Percentiles rank a stretch among this genome's conserved stretches.
phyloP scores from a whole-genome alignment of 2,113 vertebrate genomes.

The Chlamydotis undulata region DNA sequence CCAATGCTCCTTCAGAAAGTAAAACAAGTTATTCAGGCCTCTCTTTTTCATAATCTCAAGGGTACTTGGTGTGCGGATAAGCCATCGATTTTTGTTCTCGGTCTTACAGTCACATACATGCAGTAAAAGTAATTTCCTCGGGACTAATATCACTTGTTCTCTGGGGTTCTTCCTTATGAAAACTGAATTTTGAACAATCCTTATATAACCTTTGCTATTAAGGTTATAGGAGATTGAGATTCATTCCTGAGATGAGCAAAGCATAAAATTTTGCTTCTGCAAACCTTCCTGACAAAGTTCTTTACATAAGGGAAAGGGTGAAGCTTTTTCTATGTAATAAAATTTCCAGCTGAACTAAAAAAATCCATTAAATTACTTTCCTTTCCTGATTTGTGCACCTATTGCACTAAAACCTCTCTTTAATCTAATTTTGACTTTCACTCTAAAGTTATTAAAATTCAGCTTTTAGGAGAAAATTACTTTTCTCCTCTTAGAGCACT shows the following conservation, averaged over 20 bases:
- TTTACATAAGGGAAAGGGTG: background rate
- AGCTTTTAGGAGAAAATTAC: background rate
- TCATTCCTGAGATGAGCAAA: constrained; percentile 21
- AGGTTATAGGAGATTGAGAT: constrained; percentile 37
- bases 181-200: constrained; percentile 57
- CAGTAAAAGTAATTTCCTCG: constrained; percentile 63
- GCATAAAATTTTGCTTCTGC: background rate
- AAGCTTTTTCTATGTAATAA: background rate
- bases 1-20: constrained; percentile 18
- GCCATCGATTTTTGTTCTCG: constrained; percentile 62
- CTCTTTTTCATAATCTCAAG: constrained; percentile 57
- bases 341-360: background rate
- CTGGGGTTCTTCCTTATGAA: constrained; percentile 54
- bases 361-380: background rate
- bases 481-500: background rate
- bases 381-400: background rate
- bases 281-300: constrained; percentile 27
- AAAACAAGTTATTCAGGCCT: constrained; percentile 59
- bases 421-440: background rate
- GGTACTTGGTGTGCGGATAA: constrained; percentile 27
- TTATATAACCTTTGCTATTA: constrained; percentile 57
- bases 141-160: constrained; percentile 59
- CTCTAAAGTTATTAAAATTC: background rate
- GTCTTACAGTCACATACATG: constrained; percentile 49
- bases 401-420: background rate